Evolutionary conservation across 2,888 invertebrate genomes (phyloP).

Genomic region (Molanna angustata): DNA sequence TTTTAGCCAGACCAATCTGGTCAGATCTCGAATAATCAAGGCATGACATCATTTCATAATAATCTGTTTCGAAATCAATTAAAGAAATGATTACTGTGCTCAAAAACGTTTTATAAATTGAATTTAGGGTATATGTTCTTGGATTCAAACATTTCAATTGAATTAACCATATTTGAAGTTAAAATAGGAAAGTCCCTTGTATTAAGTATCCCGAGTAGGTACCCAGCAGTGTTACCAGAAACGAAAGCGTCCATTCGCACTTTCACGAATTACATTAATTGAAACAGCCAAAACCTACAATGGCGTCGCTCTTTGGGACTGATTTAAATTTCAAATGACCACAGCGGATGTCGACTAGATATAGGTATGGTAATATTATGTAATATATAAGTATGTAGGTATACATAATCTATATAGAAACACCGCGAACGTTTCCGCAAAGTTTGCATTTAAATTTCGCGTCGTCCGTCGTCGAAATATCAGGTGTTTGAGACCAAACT

Average conservation of each 20-base stretch:
- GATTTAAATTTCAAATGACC: conserved; percentile 31
- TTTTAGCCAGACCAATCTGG: too few relatives aligned
- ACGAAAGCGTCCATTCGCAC: conserved; percentile 16
- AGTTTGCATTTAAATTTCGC: too few relatives aligned
- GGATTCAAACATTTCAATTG: background rate
- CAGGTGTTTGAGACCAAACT: too few relatives aligned
- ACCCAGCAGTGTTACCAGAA: background rate
- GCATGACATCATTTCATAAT: too few relatives aligned
- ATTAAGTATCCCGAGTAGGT: background rate
- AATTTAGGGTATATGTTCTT: too few relatives aligned
- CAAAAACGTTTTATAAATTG: too few relatives aligned
- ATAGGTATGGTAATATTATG: conserved; percentile 4
- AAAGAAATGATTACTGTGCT: too few relatives aligned
- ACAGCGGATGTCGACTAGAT: conserved; percentile 15
- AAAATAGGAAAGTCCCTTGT: background rate
- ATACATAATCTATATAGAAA: background rate
- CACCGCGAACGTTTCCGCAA: too few relatives aligned
- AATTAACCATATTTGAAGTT: background rate
- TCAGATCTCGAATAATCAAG: too few relatives aligned
- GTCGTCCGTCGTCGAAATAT: too few relatives aligned
- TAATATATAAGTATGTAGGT: conserved; percentile 2
- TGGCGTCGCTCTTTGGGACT: conserved; percentile 10
- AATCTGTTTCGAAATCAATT: too few relatives aligned
- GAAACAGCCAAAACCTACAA: conserved; percentile 26
- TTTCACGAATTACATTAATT: conserved; percentile 24